Base-by-base conservation (phyloP, 2,888 invertebrate genomes). In the Drosophila imparisetae region DNA sequence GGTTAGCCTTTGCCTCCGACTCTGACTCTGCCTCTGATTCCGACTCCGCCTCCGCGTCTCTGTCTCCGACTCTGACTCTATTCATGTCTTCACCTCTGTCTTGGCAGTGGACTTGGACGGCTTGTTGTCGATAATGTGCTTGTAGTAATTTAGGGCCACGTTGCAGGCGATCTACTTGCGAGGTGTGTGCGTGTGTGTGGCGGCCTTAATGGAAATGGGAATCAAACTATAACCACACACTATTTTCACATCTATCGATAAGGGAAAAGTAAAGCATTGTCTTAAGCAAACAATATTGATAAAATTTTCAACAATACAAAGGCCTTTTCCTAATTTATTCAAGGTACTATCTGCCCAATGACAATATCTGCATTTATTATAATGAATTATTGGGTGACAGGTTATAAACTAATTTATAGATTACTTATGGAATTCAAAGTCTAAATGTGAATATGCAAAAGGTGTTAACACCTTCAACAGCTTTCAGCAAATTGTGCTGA, bases 51-150 rank as follows among this genome's bases (percentile, higher is more conserved):
- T 59, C 21, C 29, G 42, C 30, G 7, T 30, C 27, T 38, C 5
- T 3, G 27, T 55, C 29, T 36, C 13, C 24, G 21, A n/a, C 49
- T 38, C 50, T 62, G 48, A 38, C 48, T 24, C 49, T 24, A 54
- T 54, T 36, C 54, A 49, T 49, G 57, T 50, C 49, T 57, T 52
- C 48, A 55, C 52, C 67, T 70, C 60, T 34, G 61, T 34, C 48
- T 60, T 54, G 34, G 67, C 45, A 24, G 8, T 45, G 24, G 65
- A 68, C 58, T 66, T 72, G 57, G 50, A 49, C 66, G 34, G 67
- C 81, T 75, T 78, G 82, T 84, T 79, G 79, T 85, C 73, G 86
- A 88, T 88, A 90, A 88, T 90, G 90, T 78, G 75, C 65, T 72
- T 60, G 59, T 50, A 62, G 76, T 79, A 72, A 89, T 86, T 86